A percentile compares a stretch with the other conserved stretches of the same genome.
Evolutionary conservation across 2,113 vertebrate genomes (phyloP).

Genomic region (Dasypus novemcinctus): DNA sequence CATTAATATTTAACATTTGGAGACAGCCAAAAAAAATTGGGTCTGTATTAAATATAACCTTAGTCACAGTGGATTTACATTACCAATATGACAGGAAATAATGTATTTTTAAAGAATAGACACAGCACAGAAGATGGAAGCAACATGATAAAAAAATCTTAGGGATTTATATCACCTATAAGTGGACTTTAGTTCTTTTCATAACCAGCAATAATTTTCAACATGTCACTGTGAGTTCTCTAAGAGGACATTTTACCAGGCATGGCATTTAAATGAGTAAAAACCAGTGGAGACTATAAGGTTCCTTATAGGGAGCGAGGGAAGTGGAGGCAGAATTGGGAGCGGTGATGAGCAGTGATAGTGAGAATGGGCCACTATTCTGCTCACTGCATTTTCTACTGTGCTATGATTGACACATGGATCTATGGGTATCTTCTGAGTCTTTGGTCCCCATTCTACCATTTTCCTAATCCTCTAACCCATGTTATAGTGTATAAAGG

Average conservation of each 20-base stretch:
- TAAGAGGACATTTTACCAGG: not conserved
- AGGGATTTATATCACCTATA: not conserved
- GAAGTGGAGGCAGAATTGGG: not conserved
- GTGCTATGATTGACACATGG: accelerated
- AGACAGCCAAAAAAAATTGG: not conserved
- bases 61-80: not conserved
- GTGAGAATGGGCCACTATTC: not conserved
- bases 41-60: not conserved
- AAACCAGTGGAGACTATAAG: not conserved
- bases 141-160: not conserved
- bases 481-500: not conserved
- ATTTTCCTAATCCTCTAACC: not conserved
- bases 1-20: conserved; percentile 33
- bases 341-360: not conserved
- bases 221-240: not conserved
- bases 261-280: not conserved
- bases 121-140: not conserved
- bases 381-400: not conserved
- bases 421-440: accelerated
- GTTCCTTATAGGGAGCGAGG: not conserved
- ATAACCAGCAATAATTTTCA: not conserved
- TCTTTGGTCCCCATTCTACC: not conserved
- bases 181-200: not conserved
- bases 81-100: not conserved
- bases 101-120: not conserved